Base-by-base conservation (phyloP, 2,888 invertebrate species). In the Ophion costatus region DNA sequence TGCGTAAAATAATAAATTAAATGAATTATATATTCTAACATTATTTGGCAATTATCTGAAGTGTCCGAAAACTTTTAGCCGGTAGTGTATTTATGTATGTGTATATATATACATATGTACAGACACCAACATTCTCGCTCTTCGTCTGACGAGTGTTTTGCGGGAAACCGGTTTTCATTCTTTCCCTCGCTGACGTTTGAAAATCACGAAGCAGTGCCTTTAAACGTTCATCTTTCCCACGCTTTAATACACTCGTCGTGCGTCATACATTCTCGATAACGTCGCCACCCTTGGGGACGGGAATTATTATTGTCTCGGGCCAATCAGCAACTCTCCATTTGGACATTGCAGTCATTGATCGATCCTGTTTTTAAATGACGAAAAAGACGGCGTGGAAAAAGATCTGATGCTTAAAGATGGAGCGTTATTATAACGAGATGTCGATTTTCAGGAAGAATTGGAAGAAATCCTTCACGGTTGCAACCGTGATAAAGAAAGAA, bases 101-200 rank as follows among this genome's bases (percentile, higher is more conserved):
- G n/a, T n/a, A n/a, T n/a, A n/a, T n/a, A n/a, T n/a, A n/a, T n/a
- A n/a, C n/a, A n/a, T 56, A 20, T 66, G 7, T 77, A 59, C 56
- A 71, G 59, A n/a, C 61, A 80, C 33, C 57, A 66, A 70, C 70
- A 66, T 74, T 80, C 73, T 3, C 22, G 14, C 29, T 80, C 74
- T 66, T 64, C 64, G 38, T 70, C 79, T 51, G 51, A 87, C 85
- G 88, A 88, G 89, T 92, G 90, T 92, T 92, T 92, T 88, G 92
- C 92, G 89, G 91, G 92, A 91, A 92, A 92, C 92, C 92, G 92
- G 92, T 92, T 91, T 90, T 87, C 87, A 87, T 89, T 88, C 83
- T 86, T 83, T 82, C 73, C 78, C 85, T 59, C 57, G 69, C 73
- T 80, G 67, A 83, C 88, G 87, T 89, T 90, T 86, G 75, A 86